phyloP scores from a whole-genome alignment of 2,113 vertebrate species.

The Chiloscyllium plagiosum region DNA sequence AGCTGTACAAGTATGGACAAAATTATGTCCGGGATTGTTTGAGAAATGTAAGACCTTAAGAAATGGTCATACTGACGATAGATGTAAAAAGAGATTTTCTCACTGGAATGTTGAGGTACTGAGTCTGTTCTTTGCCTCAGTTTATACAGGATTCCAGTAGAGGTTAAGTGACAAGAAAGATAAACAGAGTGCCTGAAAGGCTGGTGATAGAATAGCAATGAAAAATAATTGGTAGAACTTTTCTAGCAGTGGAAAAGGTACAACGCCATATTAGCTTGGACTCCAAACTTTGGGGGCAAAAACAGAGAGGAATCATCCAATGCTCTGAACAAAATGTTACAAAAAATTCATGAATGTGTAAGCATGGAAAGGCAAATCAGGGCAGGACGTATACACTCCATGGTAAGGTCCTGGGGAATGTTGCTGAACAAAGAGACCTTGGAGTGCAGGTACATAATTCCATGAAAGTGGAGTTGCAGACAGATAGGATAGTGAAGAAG shows the following conservation, averaged over 20 bases:
- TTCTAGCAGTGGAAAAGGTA: neutral
- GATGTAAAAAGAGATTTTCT: neutral
- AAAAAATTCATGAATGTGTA: neutral
- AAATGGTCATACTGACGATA: neutral
- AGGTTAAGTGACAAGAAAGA: neutral
- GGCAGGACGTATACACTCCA: no score
- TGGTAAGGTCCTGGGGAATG: no score
- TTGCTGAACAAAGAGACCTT: no score
- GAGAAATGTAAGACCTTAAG: neutral
- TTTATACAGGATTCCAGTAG: neutral
- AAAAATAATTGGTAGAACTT: neutral
- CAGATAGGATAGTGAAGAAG: no score
- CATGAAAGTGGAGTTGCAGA: no score
- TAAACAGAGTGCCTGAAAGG: neutral
- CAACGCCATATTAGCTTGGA: neutral
- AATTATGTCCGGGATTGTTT: neutral
- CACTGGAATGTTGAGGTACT: neutral
- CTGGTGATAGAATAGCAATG: neutral
- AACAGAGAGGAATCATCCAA: neutral
- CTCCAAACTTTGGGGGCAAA: neutral
- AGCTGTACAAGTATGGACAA: neutral
- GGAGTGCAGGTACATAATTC: no score
- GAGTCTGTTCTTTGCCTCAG: neutral
- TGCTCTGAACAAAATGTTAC: neutral
- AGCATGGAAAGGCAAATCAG: neutral